Evolutionary conservation across 1,140 invertebrate species (phyloP).

Genomic region (Phenacoccus solenopsis): DNA sequence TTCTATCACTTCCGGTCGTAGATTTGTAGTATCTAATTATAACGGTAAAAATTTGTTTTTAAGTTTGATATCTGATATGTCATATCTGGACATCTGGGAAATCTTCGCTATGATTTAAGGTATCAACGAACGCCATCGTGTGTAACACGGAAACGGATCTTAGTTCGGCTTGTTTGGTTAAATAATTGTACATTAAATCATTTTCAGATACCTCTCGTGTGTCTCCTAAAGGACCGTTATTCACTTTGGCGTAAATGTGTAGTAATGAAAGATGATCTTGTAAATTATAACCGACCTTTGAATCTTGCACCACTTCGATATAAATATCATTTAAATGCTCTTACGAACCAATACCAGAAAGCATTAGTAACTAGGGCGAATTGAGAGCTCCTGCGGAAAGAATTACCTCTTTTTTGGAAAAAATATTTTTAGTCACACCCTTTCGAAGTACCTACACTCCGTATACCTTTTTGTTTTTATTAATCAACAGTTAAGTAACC

Average conservation of each 20-base stretch:
- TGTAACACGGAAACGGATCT: too few relatives aligned
- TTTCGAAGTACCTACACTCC: conserved; percentile 59
- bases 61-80: conserved; percentile 36
- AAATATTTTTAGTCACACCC: conserved; percentile 40
- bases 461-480: conserved; percentile 50
- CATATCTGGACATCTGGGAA: conserved; percentile 53
- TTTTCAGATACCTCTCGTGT: conserved; percentile 28
- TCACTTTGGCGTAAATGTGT: conserved; percentile 48
- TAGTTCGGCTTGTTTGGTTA: background rate
- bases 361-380: conserved; percentile 61
- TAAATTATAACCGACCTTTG: conserved; percentile 62
- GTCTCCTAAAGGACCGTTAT: conserved; percentile 37
- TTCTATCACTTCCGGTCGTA: conserved; percentile 66
- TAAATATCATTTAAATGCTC: conserved; percentile 24
- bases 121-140: conserved; percentile 34
- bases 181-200: background rate
- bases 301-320: conserved; percentile 50
- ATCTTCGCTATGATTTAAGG: conserved; percentile 60
- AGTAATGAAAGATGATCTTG: conserved; percentile 63
- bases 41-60: too few relatives aligned
- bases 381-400: conserved; percentile 66
- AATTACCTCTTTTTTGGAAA: conserved; percentile 60
- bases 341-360: conserved; percentile 37
- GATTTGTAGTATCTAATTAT: conserved; percentile 43
- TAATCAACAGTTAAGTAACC: conserved; percentile 52